Evolutionary conservation across 2,113 vertebrate species (phyloP), one percentile per base, ranked within the genome.

Genomic region (Phalacrocorax brasilianus): DNA sequence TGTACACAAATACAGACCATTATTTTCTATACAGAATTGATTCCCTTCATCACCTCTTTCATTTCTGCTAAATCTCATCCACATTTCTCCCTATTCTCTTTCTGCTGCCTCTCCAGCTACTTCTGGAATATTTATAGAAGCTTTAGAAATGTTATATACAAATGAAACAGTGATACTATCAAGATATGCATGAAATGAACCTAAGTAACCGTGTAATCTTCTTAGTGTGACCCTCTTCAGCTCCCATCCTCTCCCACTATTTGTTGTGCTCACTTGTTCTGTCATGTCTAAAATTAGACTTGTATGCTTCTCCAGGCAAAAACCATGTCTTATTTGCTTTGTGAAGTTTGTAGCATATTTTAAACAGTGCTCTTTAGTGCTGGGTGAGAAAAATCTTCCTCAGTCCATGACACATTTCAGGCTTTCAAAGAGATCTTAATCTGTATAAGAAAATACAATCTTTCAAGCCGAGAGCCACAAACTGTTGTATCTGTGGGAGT

Each of bases 201-300:
- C 21, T 79, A 93, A 86, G 44, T 47, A 92, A 77, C 56, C 33
- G 35, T 75, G 40, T 42, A 91, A 90, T 63, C 72, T 82, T 82
- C 61, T 72, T 47, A 72, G 21, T 55, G 47, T 0, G 0, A 77
- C 53, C 30, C 12, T 67, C 72, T 92, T 74, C 78, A 89, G 20
- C 21, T 94, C 52, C 76, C 6, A 76, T 27, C 8, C 18, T 78
- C 66, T 11, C 32, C 33, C 18, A 63, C 4, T 59, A 55, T 77
- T 92, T 77, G 50, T 67, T 88, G 38, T 14, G 16, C 32, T 90
- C 49, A 56, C 56, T 94, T 71, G 23, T 87, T 93, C 62, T 84
- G 40, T 45, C 59, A 77, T 47, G 20, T 56, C 68, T 92, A 94
- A 95, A 96, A 92, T 84, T 38, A 93, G 50, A 53, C 52, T 91